Evolutionary conservation across 2,888 invertebrate genomes (phyloP).

Genomic region (Apotomis betuletana): DNA sequence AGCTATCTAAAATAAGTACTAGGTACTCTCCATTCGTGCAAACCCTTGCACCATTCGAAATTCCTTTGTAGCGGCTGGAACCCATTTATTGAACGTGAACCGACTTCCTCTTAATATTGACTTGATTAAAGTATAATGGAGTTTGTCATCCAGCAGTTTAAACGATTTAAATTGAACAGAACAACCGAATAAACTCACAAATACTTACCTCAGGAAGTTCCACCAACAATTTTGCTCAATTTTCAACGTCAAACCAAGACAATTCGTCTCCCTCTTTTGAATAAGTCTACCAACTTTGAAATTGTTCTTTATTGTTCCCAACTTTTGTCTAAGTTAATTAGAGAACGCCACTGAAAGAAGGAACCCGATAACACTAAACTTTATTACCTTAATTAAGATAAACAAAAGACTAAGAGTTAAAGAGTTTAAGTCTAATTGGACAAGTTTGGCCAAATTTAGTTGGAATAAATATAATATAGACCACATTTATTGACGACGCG

Average conservation of each 20-base stretch:
- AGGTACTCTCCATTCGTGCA: too few relatives aligned
- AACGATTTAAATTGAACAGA: background rate
- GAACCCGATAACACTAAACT: slow-evolving; percentile 26
- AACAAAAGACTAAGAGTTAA: slow-evolving; percentile 30
- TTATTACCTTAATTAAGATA: slow-evolving; percentile 39
- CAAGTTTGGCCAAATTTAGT: slow-evolving; percentile 11
- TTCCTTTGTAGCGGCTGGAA: too few relatives aligned
- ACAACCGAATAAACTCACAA: background rate
- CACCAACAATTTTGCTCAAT: background rate
- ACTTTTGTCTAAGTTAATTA: slow-evolving; percentile 34
- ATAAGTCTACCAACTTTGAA: slow-evolving; percentile 27
- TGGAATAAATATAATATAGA: background rate
- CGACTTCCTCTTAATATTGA: too few relatives aligned
- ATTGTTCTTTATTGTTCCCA: slow-evolving; percentile 30
- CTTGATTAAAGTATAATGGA: background rate
- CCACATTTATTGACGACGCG: background rate
- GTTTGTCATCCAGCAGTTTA: background rate
- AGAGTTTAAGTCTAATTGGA: slow-evolving; percentile 27
- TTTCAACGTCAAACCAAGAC: slow-evolving; percentile 9
- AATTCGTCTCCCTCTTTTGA: slow-evolving; percentile 29
- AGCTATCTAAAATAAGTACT: too few relatives aligned
- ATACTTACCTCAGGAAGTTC: background rate
- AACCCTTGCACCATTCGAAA: too few relatives aligned
- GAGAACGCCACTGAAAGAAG: slow-evolving; percentile 24
- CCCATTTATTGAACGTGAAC: too few relatives aligned